phyloP scores from a whole-genome alignment of 2,113 vertebrate species.

The Brachyistius frenatus region DNA sequence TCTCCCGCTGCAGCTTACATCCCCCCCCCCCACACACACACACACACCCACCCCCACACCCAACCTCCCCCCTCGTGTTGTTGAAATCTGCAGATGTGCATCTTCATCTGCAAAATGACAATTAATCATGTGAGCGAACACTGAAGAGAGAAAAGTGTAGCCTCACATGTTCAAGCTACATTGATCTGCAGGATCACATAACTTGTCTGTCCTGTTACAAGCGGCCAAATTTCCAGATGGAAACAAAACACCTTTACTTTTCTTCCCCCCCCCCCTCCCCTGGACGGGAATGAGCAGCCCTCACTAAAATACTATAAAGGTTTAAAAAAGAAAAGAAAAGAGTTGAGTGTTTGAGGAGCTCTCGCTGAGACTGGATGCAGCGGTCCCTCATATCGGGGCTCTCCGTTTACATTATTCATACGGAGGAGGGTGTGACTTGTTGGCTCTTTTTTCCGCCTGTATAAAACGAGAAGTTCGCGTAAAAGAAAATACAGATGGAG shows the following conservation, averaged over 20 bases:
- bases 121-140: neutral
- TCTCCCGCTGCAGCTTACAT: neutral
- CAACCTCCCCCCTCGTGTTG: neutral
- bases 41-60: too few species aligned
- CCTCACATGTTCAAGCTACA: neutral
- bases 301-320: constrained; percentile 19
- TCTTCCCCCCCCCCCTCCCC: neutral
- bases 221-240: constrained; percentile 5
- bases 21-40: too few species aligned
- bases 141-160: neutral
- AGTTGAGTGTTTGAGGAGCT: constrained; percentile 18
- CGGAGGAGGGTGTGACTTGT: constrained; percentile 90
- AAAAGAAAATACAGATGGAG: constrained; percentile 84
- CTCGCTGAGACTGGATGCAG: constrained; percentile 52
- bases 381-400: constrained; percentile 72
- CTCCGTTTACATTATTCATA: constrained; percentile 84
- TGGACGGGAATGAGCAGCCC: neutral
- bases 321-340: neutral
- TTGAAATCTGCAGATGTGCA: neutral
- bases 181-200: constrained; percentile 14
- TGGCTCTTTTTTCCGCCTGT: constrained; percentile 83
- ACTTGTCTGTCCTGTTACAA: constrained; percentile 18
- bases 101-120: constrained; percentile 9
- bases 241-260: constrained; percentile 10
- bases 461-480: constrained; percentile 88